Conservation (phyloP, 2,113 vertebrate species). For the Carlito syrichta region DNA sequence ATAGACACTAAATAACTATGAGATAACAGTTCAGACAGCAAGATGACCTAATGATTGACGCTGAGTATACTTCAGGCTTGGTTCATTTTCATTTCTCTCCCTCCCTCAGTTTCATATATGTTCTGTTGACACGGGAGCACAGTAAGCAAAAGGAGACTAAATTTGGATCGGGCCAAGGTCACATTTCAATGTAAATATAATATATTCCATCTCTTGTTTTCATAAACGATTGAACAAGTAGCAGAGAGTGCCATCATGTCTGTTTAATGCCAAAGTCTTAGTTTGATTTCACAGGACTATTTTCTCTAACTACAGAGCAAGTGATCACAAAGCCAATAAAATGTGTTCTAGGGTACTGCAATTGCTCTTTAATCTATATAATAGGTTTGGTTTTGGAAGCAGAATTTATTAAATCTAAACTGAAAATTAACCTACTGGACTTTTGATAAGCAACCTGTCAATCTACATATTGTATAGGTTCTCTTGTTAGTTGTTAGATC, state of each 20-base stretch:
- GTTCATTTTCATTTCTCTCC: background rate
- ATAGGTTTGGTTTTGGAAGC: background rate
- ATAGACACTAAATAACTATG: background rate
- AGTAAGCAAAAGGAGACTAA: background rate
- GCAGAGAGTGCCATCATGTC: background rate
- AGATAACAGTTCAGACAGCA: background rate
- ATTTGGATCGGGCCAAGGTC: background rate
- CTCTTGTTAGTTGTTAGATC: background rate
- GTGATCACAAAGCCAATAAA: background rate
- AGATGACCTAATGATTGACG: background rate
- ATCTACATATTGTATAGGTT: background rate
- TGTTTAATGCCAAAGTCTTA: slow-evolving; percentile 23
- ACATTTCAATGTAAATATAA: background rate
- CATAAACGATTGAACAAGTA: background rate
- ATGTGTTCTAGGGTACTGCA: background rate
- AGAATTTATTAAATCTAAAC: slow-evolving; percentile 4
- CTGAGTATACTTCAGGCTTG: background rate
- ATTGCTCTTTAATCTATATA: background rate
- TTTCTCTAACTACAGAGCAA: background rate
- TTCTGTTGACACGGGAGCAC: background rate
- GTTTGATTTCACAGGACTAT: background rate
- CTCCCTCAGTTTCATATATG: background rate
- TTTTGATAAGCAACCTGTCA: background rate
- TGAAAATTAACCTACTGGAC: background rate
- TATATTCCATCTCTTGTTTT: background rate